Conservation (phyloP, 2,888 invertebrate species). For the Candidula unifasciata region DNA sequence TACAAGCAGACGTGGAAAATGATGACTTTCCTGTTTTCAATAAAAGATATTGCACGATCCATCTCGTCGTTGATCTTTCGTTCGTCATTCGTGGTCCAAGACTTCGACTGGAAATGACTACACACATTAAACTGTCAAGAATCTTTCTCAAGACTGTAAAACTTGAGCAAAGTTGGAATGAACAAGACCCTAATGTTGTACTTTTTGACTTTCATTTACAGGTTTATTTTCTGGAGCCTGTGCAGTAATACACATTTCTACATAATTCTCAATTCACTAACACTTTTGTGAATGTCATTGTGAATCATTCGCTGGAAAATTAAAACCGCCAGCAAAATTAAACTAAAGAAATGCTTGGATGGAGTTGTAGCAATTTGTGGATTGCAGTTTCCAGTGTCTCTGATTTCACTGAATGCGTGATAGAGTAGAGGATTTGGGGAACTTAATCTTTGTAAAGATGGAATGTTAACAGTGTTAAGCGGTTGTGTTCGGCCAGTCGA, state of each 20-base stretch:
- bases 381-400: background rate
- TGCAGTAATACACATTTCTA: background rate
- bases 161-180: no score
- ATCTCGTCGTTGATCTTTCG: no score
- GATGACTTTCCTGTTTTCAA: no score
- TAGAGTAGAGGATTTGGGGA: background rate
- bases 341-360: background rate
- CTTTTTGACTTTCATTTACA: no score
- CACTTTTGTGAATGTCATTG: background rate
- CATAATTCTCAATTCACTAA: background rate
- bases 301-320: constrained; percentile 8
- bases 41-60: no score
- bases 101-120: no score
- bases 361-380: background rate
- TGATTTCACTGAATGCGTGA: background rate
- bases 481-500: background rate
- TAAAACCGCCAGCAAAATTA: constrained; percentile 12
- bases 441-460: background rate
- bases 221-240: no score
- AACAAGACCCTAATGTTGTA: no score
- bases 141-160: no score
- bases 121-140: no score
- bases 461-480: background rate
- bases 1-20: no score
- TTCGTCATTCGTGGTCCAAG: no score